phyloP scores from a whole-genome alignment of 2,888 invertebrate genomes.

The Seladonia tumulorum region DNA sequence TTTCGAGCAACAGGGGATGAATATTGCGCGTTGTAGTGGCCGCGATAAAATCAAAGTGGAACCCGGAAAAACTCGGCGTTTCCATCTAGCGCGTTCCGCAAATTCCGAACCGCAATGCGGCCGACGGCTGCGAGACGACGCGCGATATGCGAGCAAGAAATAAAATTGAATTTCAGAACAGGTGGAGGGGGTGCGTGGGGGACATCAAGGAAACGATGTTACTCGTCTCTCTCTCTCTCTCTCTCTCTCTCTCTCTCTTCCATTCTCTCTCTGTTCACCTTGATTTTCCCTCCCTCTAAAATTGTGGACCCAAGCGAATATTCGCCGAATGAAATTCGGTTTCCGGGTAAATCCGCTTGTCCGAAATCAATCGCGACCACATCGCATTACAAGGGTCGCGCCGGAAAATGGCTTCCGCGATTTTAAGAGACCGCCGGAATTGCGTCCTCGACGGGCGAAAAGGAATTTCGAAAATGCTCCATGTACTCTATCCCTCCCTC shows the following conservation, averaged over 20 bases:
- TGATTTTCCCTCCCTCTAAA: background rate
- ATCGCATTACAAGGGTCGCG: slow-evolving; percentile 49
- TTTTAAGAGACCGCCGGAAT: slow-evolving; percentile 42
- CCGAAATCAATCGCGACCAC: slow-evolving; percentile 53
- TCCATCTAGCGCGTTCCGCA: slow-evolving; percentile 68
- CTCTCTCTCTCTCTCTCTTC: background rate
- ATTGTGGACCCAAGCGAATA: slow-evolving; percentile 31
- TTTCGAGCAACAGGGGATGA: slow-evolving; percentile 44
- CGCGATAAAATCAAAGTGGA: slow-evolving; percentile 68
- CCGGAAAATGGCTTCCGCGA: slow-evolving; percentile 43
- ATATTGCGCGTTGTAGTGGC: slow-evolving; percentile 66
- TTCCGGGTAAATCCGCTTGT: slow-evolving; percentile 54
- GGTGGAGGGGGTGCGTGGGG: slow-evolving; percentile 2
- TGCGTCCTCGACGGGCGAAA: slow-evolving; percentile 14
- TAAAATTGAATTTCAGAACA: slow-evolving; percentile 64
- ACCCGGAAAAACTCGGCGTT: slow-evolving; percentile 67
- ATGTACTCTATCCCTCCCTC: background rate
- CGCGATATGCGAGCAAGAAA: slow-evolving; percentile 69
- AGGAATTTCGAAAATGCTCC: slow-evolving; percentile 43
- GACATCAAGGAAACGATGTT: slow-evolving; percentile 49
- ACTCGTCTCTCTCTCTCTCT: background rate
- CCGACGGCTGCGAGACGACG: slow-evolving; percentile 55
- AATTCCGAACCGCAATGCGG: slow-evolving; percentile 65
- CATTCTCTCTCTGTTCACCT: background rate
- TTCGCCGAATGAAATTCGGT: slow-evolving; percentile 49